phyloP scores from a whole-genome alignment of 2,113 vertebrate genomes.

The Clupea harengus region DNA sequence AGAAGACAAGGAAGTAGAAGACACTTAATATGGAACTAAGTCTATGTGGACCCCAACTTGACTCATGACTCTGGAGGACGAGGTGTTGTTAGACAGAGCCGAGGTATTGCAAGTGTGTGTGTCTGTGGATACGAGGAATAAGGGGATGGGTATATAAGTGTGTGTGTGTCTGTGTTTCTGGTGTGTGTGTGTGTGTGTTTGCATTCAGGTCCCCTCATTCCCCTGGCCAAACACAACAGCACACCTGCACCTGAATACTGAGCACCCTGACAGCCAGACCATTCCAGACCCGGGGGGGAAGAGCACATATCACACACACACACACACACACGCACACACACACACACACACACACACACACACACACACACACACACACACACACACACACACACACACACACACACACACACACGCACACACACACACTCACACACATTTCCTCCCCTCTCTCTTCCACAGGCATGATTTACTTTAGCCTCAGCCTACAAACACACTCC shows the following conservation, averaged over 20 bases:
- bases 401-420: neutral
- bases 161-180: too few species aligned
- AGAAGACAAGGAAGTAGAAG: neutral
- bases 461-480: too few species aligned
- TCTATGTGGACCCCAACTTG: neutral
- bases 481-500: too few species aligned
- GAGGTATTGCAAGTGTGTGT: neutral
- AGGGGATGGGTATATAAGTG: neutral
- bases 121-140: neutral
- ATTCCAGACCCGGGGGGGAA: neutral
- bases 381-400: too few species aligned
- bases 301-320: neutral
- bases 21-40: too few species aligned
- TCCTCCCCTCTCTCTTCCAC: too few species aligned
- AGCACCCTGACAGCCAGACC: neutral
- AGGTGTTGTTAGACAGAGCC: neutral
- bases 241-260: slow-evolving; percentile 2
- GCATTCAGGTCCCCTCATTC: neutral
- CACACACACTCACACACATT: too few species aligned
- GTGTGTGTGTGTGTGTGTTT: neutral
- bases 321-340: too few species aligned
- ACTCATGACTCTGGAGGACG: neutral
- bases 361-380: too few species aligned
- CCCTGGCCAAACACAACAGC: neutral
- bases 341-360: too few species aligned